These are phyloP conservation scores for Diuraphis noxia DNA, from an alignment of 1,140 invertebrate genomes.

Conservation along the genomic window DNA sequence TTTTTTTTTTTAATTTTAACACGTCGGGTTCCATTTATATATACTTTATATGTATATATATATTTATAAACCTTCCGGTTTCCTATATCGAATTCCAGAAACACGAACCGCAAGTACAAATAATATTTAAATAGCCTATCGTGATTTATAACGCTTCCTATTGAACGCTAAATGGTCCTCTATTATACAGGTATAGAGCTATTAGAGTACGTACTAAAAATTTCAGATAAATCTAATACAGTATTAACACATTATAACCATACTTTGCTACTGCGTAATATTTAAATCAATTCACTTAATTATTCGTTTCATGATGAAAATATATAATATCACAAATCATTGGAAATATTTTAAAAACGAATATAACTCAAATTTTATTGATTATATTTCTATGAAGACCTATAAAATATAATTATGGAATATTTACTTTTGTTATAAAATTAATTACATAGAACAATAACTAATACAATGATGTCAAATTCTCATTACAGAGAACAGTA, in stretches of 20 bases:
- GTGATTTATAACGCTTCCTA: background rate
- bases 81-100: background rate
- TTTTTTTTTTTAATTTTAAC: background rate
- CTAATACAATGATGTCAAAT: background rate
- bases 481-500: background rate
- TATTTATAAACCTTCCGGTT: no score
- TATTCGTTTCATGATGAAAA: background rate
- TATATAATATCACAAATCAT: background rate
- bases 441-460: background rate
- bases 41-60: no score
- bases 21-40: background rate
- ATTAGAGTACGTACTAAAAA: background rate
- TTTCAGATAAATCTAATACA: background rate
- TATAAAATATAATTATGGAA: background rate
- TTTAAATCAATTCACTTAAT: background rate
- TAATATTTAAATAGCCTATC: background rate
- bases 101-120: background rate
- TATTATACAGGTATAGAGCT: background rate
- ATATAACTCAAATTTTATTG: background rate
- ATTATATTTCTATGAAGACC: background rate
- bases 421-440: background rate
- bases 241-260: no score
- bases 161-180: background rate
- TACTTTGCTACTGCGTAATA: no score
- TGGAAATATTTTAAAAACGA: background rate